Conservation (phyloP, 1,140 invertebrate genomes). For the Pseudoatta argentina region DNA sequence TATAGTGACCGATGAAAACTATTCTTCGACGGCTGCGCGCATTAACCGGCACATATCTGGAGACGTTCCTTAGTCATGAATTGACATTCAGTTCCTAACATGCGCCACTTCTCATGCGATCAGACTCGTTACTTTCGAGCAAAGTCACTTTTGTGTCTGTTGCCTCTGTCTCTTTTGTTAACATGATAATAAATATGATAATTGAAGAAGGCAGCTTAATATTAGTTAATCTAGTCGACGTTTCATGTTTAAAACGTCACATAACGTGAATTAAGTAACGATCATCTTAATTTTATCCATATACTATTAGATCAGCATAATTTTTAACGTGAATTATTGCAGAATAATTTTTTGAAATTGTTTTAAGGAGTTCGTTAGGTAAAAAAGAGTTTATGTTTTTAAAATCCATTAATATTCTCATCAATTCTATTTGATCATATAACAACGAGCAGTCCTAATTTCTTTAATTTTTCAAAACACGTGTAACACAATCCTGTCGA, state of each 20-base stretch:
- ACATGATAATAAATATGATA: not conserved
- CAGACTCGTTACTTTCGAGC: not conserved
- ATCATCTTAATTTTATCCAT: not conserved
- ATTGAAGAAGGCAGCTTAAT: not conserved
- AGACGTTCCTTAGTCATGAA: conserved; percentile 27
- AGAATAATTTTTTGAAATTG: not conserved
- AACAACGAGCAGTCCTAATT: not conserved
- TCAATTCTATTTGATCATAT: conserved; percentile 4
- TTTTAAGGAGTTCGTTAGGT: not conserved
- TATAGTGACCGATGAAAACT: conserved; percentile 74
- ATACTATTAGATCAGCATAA: not conserved
- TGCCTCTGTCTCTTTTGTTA: not conserved
- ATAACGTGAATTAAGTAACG: not conserved
- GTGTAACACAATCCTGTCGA: not conserved
- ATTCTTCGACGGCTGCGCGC: conserved; percentile 31
- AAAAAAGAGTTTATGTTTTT: not conserved
- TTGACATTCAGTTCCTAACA: not conserved
- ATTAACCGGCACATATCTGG: conserved; percentile 12
- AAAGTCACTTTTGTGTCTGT: not conserved
- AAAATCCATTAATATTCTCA: not conserved
- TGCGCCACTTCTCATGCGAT: not conserved
- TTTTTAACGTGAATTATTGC: conserved; percentile 20
- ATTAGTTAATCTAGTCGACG: not conserved
- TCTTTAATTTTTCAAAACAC: conserved; percentile 1
- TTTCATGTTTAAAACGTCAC: not conserved